These are phyloP conservation scores for Lasioglossum baleicum DNA, from an alignment of 1,140 invertebrate species.

Conservation along the genomic window DNA sequence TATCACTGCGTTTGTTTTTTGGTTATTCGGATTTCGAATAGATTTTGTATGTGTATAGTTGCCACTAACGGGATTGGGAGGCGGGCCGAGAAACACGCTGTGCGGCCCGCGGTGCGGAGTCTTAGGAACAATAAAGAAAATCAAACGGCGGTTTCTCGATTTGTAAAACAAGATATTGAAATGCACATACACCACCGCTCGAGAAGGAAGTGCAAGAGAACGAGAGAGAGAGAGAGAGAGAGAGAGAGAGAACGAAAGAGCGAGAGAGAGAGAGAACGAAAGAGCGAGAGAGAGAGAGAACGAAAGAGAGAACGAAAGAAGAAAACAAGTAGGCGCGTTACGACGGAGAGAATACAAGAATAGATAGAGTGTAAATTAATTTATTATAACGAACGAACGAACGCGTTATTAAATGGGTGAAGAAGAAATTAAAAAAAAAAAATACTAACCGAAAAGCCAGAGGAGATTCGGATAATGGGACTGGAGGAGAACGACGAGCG, in stretches of 20 bases:
- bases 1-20: constrained; percentile 68
- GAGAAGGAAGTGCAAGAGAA: constrained; percentile 22
- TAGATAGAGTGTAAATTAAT: constrained; percentile 75
- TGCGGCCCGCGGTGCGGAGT: constrained; percentile 29
- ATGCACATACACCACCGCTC: constrained; percentile 29
- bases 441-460: not conserved
- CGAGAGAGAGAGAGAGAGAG: constrained; percentile 11
- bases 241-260: not conserved
- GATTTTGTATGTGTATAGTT: constrained; percentile 72
- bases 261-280: constrained; percentile 23
- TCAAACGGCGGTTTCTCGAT: constrained; percentile 54
- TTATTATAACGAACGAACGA: constrained; percentile 67
- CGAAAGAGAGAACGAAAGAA: not conserved
- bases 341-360: constrained; percentile 50
- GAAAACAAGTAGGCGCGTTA: constrained; percentile 64
- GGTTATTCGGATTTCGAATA: constrained; percentile 67
- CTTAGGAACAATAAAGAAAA: constrained; percentile 49
- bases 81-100: constrained; percentile 44
- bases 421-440: not conserved
- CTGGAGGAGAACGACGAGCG: constrained; percentile 38
- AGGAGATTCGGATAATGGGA: constrained; percentile 35
- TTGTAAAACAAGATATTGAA: constrained; percentile 31
- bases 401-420: constrained; percentile 44
- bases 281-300: constrained; percentile 20
- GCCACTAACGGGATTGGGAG: constrained; percentile 66